phyloP scores from a whole-genome alignment of 2,888 invertebrate species.

The Dorcus parallelipipedus region DNA sequence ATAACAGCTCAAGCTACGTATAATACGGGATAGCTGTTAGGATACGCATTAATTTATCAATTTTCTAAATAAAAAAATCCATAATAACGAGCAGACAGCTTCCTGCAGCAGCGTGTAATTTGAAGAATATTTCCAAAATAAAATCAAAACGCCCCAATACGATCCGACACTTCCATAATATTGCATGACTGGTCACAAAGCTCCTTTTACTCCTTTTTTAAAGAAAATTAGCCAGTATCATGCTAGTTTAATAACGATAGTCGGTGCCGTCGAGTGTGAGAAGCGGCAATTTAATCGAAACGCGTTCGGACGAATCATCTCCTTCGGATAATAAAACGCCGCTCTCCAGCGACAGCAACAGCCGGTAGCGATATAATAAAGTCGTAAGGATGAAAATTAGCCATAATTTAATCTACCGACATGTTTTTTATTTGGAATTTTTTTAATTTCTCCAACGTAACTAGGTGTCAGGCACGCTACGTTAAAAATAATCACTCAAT shows the following conservation, averaged over 20 bases:
- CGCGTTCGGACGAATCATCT: neutral
- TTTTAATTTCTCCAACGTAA: slow-evolving; percentile 32
- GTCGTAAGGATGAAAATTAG: slow-evolving; percentile 32
- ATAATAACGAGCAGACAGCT: neutral
- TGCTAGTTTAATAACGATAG: slow-evolving; percentile 24
- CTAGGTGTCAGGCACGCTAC: slow-evolving; percentile 36
- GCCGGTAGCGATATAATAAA: slow-evolving; percentile 32
- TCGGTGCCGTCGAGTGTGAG: neutral
- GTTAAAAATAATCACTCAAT: slow-evolving; percentile 37
- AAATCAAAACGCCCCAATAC: slow-evolving; percentile 19
- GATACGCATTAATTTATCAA: no score
- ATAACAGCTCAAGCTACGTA: no score
- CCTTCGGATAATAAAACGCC: slow-evolving; percentile 6
- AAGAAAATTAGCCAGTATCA: slow-evolving; percentile 29
- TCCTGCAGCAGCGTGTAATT: neutral
- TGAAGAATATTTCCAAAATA: neutral
- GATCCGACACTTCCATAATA: slow-evolving; percentile 17
- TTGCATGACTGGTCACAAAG: slow-evolving; percentile 23
- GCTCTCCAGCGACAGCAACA: slow-evolving; percentile 18
- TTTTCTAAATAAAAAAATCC: no score
- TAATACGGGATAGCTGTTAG: no score
- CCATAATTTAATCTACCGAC: slow-evolving; percentile 32
- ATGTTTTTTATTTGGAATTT: slow-evolving; percentile 27
- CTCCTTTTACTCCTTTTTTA: slow-evolving; percentile 24
- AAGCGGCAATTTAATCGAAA: slow-evolving; percentile 10